Base-by-base conservation (phyloP, 2,888 invertebrate genomes). In the Brachyopa scutellaris region DNA sequence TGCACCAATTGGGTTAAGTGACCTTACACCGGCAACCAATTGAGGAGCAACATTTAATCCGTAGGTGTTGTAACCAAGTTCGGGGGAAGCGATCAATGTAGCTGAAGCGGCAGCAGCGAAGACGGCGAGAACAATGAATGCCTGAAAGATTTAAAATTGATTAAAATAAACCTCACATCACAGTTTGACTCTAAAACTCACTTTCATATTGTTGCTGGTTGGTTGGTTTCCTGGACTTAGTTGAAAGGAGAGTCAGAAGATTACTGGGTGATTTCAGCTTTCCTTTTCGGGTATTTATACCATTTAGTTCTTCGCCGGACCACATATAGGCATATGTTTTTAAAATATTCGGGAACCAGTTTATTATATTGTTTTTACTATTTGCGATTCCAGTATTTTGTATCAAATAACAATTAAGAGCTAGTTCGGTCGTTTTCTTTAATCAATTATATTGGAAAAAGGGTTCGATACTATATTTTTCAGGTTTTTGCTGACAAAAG, bases 31-130 rank as follows among this genome's bases (percentile, higher is more conserved):
- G 2, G 40, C 13, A 6, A 69, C 17, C 47, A 47, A 11, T 11
- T n/a, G 15, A n/a, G 23, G 17, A 29, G 51, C 38, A 36, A 8
- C 38, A 5, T 6, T 6, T 17, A 57, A 42, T 36, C 69, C 69
- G 21, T 55, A 45, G 4, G 55, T 6, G 17, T 23, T 36, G 47
- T 53, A 57, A 31, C 40, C 49, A 19, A 51, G 21, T 1, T 15
- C 13, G 1, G 59, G 49, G 1, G 59, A 59, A 9, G 36, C 19
- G 40, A 70, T 19, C 33, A 38, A 17, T 9, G 57, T 31, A 31
- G 70, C 70, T 23, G 70, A 61, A 6, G 70, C 70, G 17, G 70
- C 31, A 42, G 57, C 67, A 45, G 26, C 51, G 23, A 61, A 31
- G 31, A 51, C 36, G 8, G 51, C 59, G 11, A 70, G 23, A 70